Evolutionary conservation across 2,888 invertebrate genomes (phyloP), one percentile per base, ranked within the genome.

Genomic region (Apantesis nais): DNA sequence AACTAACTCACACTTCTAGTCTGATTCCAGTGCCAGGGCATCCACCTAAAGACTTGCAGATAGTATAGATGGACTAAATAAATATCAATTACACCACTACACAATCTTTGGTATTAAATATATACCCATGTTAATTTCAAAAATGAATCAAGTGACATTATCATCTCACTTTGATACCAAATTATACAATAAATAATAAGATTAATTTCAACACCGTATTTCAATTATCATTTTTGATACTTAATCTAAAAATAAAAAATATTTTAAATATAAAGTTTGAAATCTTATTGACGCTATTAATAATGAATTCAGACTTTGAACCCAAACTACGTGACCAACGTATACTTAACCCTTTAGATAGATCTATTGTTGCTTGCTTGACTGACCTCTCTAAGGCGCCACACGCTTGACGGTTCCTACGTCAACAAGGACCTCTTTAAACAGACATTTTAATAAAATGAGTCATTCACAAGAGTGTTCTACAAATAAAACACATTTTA

Each of bases 361-460:
- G 2, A 52, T 52, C 25, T 12, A 52, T 25, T 52, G 52, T 25
- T 25, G n/a, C n/a, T 58, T 58, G 58, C 29, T 58, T 58, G 16
- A 58, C 29, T 29, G 29, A 16, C 29, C 16, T 58, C 58, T 58
- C 58, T 58, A 58, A 58, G 58, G 58, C 29, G 25, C 29, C 58
- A 16, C 58, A 8, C 29, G 16, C 16, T 29, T 25, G 25, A 41
- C 7, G 58, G 58, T 29, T 58, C 58, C 16, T 58, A 25, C 63
- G 39, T 63, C 41, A 37, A 63, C n/a, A 37, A n/a, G 5, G n/a
- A 41, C 39, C 37, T 41, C 29, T 63, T 63, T 63, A 63, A 37
- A 63, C 39, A 39, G 25, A 41, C 39, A 63, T 39, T 63, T 41
- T 39, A 63, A 63, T 63, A 37, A 39, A 62, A 39, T 62, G 25